These are phyloP conservation scores for Drosophila neutralis DNA, from an alignment of 2,888 invertebrate species.

Conservation along the genomic window DNA sequence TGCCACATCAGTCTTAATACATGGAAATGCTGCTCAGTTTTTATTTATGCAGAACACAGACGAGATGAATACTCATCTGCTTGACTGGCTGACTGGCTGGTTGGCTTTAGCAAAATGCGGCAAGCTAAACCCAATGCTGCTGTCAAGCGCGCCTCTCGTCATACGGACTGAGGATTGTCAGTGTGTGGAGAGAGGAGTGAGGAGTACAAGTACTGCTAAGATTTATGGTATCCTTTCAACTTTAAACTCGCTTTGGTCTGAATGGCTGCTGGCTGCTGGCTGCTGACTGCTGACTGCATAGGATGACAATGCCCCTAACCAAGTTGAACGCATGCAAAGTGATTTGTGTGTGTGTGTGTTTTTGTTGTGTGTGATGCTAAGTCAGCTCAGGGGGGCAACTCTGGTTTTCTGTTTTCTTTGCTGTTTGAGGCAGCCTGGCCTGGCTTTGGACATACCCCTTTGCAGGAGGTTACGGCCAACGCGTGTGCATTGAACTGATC, in stretches of 20 bases:
- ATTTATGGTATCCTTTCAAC: slow-evolving; percentile 83
- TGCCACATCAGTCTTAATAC: slow-evolving; percentile 49
- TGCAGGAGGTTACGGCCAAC: slow-evolving; percentile 67
- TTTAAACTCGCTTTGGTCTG: slow-evolving; percentile 69
- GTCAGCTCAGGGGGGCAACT: slow-evolving; percentile 46
- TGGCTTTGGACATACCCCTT: slow-evolving; percentile 43
- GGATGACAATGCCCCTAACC: slow-evolving; percentile 39
- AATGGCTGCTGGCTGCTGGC: slow-evolving; percentile 19
- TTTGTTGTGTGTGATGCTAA: slow-evolving; percentile 15
- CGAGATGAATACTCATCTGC: slow-evolving; percentile 11
- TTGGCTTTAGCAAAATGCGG: slow-evolving; percentile 39
- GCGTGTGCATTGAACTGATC: slow-evolving; percentile 73
- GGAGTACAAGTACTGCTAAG: slow-evolving; percentile 42
- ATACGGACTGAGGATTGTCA: slow-evolving; percentile 8
- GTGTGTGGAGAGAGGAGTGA: not conserved
- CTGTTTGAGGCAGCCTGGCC: slow-evolving; percentile 3
- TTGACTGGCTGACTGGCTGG: slow-evolving; percentile 1
- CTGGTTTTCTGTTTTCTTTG: slow-evolving; percentile 10
- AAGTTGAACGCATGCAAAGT: slow-evolving; percentile 66
- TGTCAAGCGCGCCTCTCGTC: slow-evolving; percentile 46
- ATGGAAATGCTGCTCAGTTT: slow-evolving; percentile 23
- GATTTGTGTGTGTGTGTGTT: slow-evolving; percentile 13
- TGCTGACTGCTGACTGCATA: slow-evolving; percentile 21
- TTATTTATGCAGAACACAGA: slow-evolving; percentile 29
- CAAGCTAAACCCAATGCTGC: slow-evolving; percentile 53